A percentile compares a stretch with the other conserved stretches of the same genome.
These are phyloP conservation scores for Podocnemis expansa DNA, from an alignment of 2,113 vertebrate species.

Conservation along the genomic window DNA sequence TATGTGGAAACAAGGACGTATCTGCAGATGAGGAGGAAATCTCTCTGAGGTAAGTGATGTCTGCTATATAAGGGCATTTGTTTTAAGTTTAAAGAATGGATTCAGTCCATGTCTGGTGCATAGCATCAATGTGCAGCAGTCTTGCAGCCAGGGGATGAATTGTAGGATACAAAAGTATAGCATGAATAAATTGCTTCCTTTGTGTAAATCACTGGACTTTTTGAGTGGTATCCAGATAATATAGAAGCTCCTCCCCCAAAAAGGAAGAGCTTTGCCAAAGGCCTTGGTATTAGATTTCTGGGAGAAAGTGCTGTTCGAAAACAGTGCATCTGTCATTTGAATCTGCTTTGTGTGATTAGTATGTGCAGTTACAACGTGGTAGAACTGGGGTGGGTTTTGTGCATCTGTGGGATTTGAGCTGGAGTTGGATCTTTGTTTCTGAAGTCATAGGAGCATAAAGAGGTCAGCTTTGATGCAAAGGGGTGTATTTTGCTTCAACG, in stretches of 20 bases:
- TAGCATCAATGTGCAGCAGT: rapidly evolving
- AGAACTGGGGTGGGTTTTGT: not conserved
- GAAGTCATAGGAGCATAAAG: not conserved
- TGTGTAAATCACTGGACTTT: not conserved
- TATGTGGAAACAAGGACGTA: not conserved
- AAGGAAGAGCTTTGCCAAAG: not conserved
- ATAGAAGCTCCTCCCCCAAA: not conserved
- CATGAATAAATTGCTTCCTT: not conserved
- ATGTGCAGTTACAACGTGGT: not conserved
- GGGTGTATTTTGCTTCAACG: not conserved
- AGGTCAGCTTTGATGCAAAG: not conserved
- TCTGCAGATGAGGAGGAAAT: not conserved
- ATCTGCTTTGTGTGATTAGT: not conserved
- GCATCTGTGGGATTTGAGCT: not conserved
- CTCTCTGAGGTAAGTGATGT: rapidly evolving
- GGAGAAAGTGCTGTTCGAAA: not conserved
- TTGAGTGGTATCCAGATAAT: not conserved
- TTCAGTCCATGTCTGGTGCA: rapidly evolving
- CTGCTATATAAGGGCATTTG: not conserved
- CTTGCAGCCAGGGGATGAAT: rapidly evolving
- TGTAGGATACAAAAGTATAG: not conserved
- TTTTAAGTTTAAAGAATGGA: too few relatives aligned
- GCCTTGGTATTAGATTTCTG: not conserved
- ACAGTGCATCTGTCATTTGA: slow-evolving; percentile 12
- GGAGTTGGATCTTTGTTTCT: not conserved